Conservation (phyloP, 1,140 invertebrate genomes). For the Magallana gigas region DNA sequence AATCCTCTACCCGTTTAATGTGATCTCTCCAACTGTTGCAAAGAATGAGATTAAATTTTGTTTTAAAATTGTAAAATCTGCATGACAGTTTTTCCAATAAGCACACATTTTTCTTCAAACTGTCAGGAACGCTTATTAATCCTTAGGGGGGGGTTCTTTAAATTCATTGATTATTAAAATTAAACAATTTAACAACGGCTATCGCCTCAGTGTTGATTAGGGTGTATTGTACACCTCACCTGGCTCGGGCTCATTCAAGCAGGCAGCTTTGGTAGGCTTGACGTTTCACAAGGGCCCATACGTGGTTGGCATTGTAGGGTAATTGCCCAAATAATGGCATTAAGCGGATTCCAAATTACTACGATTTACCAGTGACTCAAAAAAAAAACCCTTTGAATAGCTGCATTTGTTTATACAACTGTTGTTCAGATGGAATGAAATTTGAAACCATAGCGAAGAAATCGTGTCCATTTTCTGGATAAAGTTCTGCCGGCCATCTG, state of each 20-base stretch:
- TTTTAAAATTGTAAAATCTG: too few relatives aligned
- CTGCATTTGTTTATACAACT: neutral
- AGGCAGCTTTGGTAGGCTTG: neutral
- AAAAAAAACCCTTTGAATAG: neutral
- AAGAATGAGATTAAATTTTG: too few relatives aligned
- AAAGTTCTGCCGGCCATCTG: neutral
- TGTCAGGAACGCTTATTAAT: neutral
- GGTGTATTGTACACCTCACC: constrained; percentile 4
- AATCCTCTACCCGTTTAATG: too few relatives aligned
- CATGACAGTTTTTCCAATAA: too few relatives aligned
- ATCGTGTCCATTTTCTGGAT: neutral
- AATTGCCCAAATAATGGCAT: constrained; percentile 5
- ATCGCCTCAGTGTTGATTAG: constrained; percentile 7
- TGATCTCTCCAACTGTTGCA: too few relatives aligned
- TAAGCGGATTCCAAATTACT: constrained; percentile 32
- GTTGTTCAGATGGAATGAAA: constrained; percentile 7
- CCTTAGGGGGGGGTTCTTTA: neutral
- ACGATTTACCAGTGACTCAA: constrained; percentile 21
- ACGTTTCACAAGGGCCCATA: neutral
- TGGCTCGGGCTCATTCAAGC: neutral
- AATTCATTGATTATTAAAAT: constrained; percentile 33
- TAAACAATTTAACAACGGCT: constrained; percentile 7
- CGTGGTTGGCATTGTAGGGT: constrained; percentile 17
- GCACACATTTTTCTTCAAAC: neutral
- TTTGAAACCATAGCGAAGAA: neutral